Base-by-base conservation (phyloP, 2,888 invertebrate species). In the Tromatobia lineatoria region DNA sequence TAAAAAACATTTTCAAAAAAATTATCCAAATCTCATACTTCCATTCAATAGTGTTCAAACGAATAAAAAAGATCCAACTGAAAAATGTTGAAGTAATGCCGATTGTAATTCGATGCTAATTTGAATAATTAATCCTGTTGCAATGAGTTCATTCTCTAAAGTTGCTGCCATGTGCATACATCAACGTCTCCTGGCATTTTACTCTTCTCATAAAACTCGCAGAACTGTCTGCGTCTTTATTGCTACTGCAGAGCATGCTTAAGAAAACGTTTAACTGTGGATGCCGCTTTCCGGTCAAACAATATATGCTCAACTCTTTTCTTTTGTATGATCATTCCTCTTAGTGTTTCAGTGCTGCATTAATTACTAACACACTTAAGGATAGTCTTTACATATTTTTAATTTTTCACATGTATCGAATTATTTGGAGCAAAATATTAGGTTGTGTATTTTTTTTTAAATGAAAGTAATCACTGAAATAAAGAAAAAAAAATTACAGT, bases 201-300 rank as follows among this genome's bases (percentile, higher is more conserved):
- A 38, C 57, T 54, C 38, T 54, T 34, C 54, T 54, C 52, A 18
- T 70, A 54, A 70, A 57, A 38, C 54, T 57, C 50, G 42, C 20
- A 18, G 34, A 70, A 70, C 54, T 70, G 54, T 52, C 38, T 34
- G 38, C 34, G 34, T 34, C 70, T 70, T 69, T 69, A 69, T 69
- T 54, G 38, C 52, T 34, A 50, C 18, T 38, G 50, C 52, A 18
- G n/a, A n/a, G 29, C 13, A 34, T 38, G 52, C 13, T 50, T 25
- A 29, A 38, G 52, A 52, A 70, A 52, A 70, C 52, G 34, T 70
- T 70, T 34, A 34, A 34, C 34, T 20, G 29, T 20, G n/a, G 38
- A 70, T 38, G n/a, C 59, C 59, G 59, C 34, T 61, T 34, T 61
- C 25, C 20, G 11, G 54, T 54, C 54, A 23, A 54, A 54, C 54